Percentiles rank a stretch among this genome's conserved stretches.
Evolutionary conservation across 1,140 invertebrate species (phyloP).

Genomic region (Metopolophium dirhodum): DNA sequence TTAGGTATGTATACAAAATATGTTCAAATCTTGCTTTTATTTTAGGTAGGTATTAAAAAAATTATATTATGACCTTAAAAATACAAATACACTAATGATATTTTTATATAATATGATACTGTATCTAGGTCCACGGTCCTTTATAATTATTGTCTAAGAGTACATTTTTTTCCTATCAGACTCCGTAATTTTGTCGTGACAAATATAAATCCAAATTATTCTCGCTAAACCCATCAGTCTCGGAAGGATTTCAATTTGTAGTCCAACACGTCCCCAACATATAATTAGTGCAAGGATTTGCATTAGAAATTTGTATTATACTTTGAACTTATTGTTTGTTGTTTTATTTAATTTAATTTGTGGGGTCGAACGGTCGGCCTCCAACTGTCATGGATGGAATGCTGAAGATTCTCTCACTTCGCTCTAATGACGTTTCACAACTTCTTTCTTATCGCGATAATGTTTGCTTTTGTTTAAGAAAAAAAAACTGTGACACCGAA

Average conservation of each 20-base stretch:
- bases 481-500: constrained; percentile 54
- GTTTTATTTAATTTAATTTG: constrained; percentile 27
- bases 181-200: constrained; percentile 17
- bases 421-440: constrained; percentile 55
- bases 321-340: constrained; percentile 26
- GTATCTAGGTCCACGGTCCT: neutral
- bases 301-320: neutral
- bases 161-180: neutral
- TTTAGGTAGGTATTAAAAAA: neutral
- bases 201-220: neutral
- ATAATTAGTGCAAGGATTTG: constrained; percentile 38
- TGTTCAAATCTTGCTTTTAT: neutral
- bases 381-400: constrained; percentile 39
- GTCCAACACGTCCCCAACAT: neutral
- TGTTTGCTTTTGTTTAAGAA: constrained; percentile 47
- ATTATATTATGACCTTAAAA: constrained; percentile 24
- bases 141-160: constrained; percentile 17
- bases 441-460: constrained; percentile 30
- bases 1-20: neutral
- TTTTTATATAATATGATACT: neutral
- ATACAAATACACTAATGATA: neutral
- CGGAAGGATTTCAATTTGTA: neutral
- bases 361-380: constrained; percentile 33
- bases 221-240: neutral
- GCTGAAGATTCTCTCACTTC: constrained; percentile 48